A percentile compares a stretch with the other conserved stretches of the same genome.
Conservation (phyloP, 2,888 invertebrate genomes). For the Epinotia nisella region DNA sequence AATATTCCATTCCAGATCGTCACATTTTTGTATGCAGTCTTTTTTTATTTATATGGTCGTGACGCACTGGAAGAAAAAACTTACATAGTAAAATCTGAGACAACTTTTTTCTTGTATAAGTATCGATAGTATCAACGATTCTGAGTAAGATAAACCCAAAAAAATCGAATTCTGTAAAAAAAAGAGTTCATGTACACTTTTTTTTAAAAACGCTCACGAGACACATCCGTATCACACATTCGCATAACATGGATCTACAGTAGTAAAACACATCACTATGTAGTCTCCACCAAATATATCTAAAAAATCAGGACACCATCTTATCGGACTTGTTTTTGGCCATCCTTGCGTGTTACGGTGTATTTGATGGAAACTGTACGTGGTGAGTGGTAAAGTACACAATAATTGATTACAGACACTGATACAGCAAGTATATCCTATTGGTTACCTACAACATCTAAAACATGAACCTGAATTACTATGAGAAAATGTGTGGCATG, state of each 20-base stretch:
- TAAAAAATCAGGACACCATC: neutral
- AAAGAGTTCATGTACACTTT: too few relatives aligned
- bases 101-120: too few relatives aligned
- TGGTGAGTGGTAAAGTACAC: neutral
- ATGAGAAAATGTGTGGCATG: neutral
- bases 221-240: neutral
- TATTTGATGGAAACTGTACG: neutral
- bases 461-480: slow-evolving; percentile 2
- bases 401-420: slow-evolving; percentile 15
- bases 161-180: too few relatives aligned
- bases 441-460: neutral
- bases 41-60: too few relatives aligned
- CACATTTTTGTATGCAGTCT: too few relatives aligned
- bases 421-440: neutral
- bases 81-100: too few relatives aligned
- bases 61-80: too few relatives aligned
- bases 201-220: too few relatives aligned
- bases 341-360: neutral
- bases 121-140: too few relatives aligned
- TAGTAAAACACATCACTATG: neutral
- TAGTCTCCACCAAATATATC: neutral
- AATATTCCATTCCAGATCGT: too few relatives aligned
- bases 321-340: neutral
- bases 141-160: too few relatives aligned
- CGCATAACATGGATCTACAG: neutral